Base-by-base conservation (phyloP, 2,888 invertebrate genomes). In the Dione juno region DNA sequence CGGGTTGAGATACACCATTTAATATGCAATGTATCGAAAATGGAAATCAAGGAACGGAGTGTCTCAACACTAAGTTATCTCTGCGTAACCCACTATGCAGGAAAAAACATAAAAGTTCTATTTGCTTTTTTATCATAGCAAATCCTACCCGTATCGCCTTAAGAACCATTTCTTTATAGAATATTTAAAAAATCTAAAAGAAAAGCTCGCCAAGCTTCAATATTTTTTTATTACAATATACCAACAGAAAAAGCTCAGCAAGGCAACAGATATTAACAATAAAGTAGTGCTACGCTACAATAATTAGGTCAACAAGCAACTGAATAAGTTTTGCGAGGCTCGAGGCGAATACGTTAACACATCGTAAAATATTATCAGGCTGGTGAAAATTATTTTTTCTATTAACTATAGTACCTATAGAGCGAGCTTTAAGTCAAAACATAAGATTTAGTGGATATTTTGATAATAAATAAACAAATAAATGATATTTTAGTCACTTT, bases 251-350 rank as follows among this genome's bases (percentile, higher is more conserved):
- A 61, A 61, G 28, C 21, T 11, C 43, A 61, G 43, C 28, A 7
- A n/a, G n/a, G 28, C 61, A 16, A 61, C n/a, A 35, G 28, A 45
- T 61, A 45, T 68, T 63, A 66, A 66, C 61, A 61, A 45, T 61
- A 45, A 45, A 35, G 8, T 21, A 28, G 59, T 21, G 21, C 28
- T 28, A 21, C 35, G 28, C 28, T 13, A 45, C 61, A 28, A 21
- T 61, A 61, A 45, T 61, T 61, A 16, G 45, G 61, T 61, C 61
- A 61, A 61, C 61, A 61, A 45, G 59, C 21, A 61, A 35, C 35
- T 10, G 45, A 61, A 61, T 61, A 61, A 61, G n/a, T 61, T 61
- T 28, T 45, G 43, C 59, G 45, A 43, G n/a, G 61, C 61, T 61
- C 61, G 61, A 45, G 45, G 45, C 45, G 28, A 28, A 45, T 45